Evolutionary conservation across 1,140 invertebrate genomes (phyloP).

Genomic region (Aphelinus certus): DNA sequence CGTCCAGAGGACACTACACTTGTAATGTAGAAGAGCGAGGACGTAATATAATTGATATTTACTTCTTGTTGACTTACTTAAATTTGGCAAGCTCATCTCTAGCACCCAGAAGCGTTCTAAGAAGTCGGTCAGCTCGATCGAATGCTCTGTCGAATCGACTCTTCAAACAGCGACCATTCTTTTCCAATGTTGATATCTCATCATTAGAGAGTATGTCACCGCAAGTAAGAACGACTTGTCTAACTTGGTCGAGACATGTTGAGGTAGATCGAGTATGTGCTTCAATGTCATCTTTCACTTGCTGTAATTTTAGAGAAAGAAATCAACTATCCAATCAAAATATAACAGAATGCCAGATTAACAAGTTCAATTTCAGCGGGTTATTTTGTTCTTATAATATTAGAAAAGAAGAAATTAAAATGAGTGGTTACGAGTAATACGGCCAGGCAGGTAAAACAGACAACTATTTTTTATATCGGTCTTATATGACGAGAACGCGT

Average conservation of each 20-base stretch:
- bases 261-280: slow-evolving; percentile 85
- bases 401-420: no score
- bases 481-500: no score
- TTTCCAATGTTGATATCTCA: slow-evolving; percentile 86
- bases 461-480: no score
- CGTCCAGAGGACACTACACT: no score
- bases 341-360: no score
- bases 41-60: no score
- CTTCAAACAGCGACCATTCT: slow-evolving; percentile 83
- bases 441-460: no score
- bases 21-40: no score
- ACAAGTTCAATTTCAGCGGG: no score
- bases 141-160: slow-evolving; percentile 83
- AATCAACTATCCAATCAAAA: not conserved
- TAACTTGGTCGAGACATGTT: slow-evolving; percentile 86
- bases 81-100: slow-evolving; percentile 90
- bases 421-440: no score
- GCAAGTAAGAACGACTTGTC: slow-evolving; percentile 89
- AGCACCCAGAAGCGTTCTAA: slow-evolving; percentile 80
- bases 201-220: slow-evolving; percentile 89
- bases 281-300: slow-evolving; percentile 91
- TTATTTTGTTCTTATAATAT: no score
- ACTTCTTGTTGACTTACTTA: slow-evolving; percentile 64
- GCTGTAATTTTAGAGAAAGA: slow-evolving; percentile 65
- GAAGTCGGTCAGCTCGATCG: slow-evolving; percentile 81